These are phyloP conservation scores for Tipula helvola DNA, from an alignment of 2,888 invertebrate genomes.

Conservation along the genomic window DNA sequence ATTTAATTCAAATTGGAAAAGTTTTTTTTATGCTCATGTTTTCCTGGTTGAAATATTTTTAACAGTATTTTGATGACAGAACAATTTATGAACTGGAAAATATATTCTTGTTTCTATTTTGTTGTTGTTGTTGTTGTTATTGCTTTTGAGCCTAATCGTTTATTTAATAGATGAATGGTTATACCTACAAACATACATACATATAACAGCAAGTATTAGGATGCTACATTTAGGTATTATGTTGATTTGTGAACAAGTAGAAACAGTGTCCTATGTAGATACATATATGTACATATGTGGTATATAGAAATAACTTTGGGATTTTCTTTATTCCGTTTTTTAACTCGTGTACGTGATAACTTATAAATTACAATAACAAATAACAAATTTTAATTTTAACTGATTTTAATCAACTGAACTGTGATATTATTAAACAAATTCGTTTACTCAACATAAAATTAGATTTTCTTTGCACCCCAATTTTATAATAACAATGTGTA, in stretches of 20 bases:
- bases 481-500: neutral
- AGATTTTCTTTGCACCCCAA: neutral
- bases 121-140: neutral
- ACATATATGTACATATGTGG: neutral
- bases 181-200: neutral
- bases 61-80: neutral
- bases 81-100: conserved; percentile 4
- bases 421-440: neutral
- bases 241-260: too few species aligned
- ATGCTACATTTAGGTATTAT: neutral
- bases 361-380: neutral
- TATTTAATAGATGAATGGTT: neutral
- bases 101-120: neutral
- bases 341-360: too few species aligned
- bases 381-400: neutral
- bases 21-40: neutral
- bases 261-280: too few species aligned
- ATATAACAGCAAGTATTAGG: neutral
- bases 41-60: neutral
- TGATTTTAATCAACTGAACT: neutral
- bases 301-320: neutral
- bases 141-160: neutral
- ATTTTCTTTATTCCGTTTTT: neutral
- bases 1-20: conserved; percentile 4
- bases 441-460: neutral